Percentiles rank a stretch among this genome's conserved stretches.
Conservation (phyloP, 2,888 invertebrate genomes). For the Chrysolina oricalcia region DNA sequence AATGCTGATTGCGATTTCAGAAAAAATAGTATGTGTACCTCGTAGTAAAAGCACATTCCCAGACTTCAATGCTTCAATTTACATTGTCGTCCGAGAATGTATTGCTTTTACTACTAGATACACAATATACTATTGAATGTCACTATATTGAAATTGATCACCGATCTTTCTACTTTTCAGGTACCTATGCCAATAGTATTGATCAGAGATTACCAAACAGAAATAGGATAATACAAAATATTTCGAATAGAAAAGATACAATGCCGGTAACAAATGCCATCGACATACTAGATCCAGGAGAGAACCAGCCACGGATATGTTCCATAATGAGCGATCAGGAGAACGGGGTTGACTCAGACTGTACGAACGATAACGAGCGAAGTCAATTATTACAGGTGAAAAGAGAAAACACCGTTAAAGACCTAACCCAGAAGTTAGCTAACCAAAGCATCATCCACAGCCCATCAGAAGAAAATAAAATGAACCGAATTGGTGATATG, state of each 20-base stretch:
- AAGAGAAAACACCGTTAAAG: conserved; percentile 90
- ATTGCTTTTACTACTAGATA: no score
- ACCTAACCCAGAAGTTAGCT: conserved; percentile 88
- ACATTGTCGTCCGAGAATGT: no score
- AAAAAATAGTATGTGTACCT: no score
- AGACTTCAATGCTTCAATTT: no score
- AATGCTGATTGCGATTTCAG: no score
- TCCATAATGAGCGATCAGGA: conserved; percentile 62
- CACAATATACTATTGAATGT: no score
- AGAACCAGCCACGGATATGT: conserved; percentile 70
- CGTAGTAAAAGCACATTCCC: no score
- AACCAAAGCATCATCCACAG: conserved; percentile 78
- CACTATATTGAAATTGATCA: no score
- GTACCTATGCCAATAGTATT: conserved; percentile 75
- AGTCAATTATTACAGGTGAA: conserved; percentile 81
- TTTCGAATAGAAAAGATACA: conserved; percentile 72
- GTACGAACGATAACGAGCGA: conserved; percentile 72
- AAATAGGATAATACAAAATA: conserved; percentile 71
- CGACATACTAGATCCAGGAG: conserved; percentile 75
- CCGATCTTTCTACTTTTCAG: conserved; percentile 65
- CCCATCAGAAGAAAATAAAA: conserved; percentile 75
- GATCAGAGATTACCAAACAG: conserved; percentile 78
- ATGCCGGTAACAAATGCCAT: conserved; percentile 75
- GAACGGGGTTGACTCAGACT: conserved; percentile 71
- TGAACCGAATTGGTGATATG: conserved; percentile 85